A percentile compares a stretch with the other conserved stretches of the same genome.
Evolutionary conservation across 2,888 invertebrate species (phyloP).

Genomic region (Tillus elongatus): DNA sequence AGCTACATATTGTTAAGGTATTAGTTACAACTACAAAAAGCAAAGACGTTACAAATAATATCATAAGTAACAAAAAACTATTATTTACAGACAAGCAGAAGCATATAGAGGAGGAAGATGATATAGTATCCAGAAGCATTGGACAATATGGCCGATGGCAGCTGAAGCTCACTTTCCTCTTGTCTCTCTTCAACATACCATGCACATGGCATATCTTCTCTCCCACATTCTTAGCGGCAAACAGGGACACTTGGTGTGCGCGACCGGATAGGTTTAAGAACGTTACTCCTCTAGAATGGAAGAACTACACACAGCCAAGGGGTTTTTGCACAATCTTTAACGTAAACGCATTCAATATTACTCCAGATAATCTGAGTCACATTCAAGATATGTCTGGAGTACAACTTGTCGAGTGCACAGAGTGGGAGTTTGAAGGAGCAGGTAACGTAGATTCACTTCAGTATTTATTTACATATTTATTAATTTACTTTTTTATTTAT

Average conservation of each 20-base stretch:
- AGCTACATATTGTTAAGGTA: no score
- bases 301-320: constrained; percentile 55
- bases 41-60: no score
- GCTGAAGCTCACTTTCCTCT: constrained; percentile 60
- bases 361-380: constrained; percentile 28
- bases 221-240: constrained; percentile 63
- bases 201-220: constrained; percentile 75
- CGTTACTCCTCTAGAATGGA: constrained; percentile 52
- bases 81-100: no score
- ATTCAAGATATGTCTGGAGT: constrained; percentile 17
- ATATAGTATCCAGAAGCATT: constrained; percentile 58
- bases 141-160: constrained; percentile 74
- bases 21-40: no score
- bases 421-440: constrained; percentile 37
- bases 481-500: constrained; percentile 1
- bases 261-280: constrained; percentile 49
- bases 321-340: constrained; percentile 49
- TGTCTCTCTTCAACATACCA: constrained; percentile 68
- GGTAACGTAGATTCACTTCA: no score
- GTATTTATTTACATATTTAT: no score
- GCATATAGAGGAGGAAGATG: constrained; percentile 44
- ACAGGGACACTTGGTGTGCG: constrained; percentile 61
- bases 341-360: constrained; percentile 38
- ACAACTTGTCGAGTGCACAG: constrained; percentile 27
- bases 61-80: no score